These are phyloP conservation scores for Xenus cinereus DNA, from an alignment of 2,113 vertebrate species.

Conservation along the genomic window DNA sequence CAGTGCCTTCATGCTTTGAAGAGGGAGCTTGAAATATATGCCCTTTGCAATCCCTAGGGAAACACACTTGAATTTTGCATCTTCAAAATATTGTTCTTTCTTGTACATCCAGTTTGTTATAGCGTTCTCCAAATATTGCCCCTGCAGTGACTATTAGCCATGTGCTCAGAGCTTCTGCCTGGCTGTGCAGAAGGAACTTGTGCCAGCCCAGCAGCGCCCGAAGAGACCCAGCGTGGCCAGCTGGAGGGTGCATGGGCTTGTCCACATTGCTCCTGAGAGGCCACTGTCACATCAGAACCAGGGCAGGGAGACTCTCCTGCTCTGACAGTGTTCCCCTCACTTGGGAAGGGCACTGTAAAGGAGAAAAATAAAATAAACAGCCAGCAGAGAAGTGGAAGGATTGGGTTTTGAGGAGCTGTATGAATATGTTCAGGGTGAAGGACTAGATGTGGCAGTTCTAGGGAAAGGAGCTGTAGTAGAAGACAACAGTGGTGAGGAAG, in stretches of 20 bases:
- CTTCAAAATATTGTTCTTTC: background rate
- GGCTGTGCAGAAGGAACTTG: background rate
- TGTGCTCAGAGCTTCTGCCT: background rate
- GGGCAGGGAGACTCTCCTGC: background rate
- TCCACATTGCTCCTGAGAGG: background rate
- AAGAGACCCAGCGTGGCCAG: rapidly evolving
- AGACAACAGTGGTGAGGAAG: background rate
- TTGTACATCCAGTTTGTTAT: background rate
- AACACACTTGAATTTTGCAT: background rate
- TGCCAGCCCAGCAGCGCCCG: background rate
- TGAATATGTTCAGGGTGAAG: background rate
- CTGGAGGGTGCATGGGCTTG: background rate
- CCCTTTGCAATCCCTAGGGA: background rate
- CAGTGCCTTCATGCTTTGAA: conserved; percentile 28
- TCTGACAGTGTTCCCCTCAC: background rate
- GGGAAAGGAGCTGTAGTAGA: background rate
- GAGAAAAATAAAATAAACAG: background rate
- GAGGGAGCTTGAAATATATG: background rate
- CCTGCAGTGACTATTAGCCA: background rate
- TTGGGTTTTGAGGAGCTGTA: background rate
- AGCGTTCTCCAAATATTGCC: background rate
- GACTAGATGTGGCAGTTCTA: background rate
- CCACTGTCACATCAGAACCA: background rate
- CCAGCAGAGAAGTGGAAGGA: background rate
- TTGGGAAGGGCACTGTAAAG: background rate